Percentiles rank a stretch among this genome's conserved stretches.
Conservation (phyloP, 1,140 invertebrate genomes). For the Drosophila albomicans region DNA sequence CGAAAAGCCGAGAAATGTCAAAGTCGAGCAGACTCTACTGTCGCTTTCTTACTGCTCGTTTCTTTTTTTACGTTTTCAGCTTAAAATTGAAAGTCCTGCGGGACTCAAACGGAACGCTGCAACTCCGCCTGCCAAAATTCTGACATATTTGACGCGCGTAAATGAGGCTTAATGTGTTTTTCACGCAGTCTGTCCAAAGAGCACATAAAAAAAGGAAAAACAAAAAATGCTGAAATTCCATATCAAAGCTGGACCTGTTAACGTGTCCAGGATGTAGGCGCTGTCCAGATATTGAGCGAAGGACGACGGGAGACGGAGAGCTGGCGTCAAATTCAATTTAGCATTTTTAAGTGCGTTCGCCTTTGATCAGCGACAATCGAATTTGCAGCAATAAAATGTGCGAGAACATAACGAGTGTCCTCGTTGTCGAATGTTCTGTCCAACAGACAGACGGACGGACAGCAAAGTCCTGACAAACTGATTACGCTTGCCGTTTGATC, state of each 20-base stretch:
- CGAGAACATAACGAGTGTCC: slow-evolving; percentile 53
- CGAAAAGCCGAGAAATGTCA: not conserved
- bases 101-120: slow-evolving; percentile 41
- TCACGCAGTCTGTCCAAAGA: slow-evolving; percentile 58
- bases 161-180: slow-evolving; percentile 82
- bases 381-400: slow-evolving; percentile 80
- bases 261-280: slow-evolving; percentile 22
- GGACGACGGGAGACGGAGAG: slow-evolving; percentile 42
- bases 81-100: slow-evolving; percentile 73
- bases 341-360: slow-evolving; percentile 84
- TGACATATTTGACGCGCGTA: slow-evolving; percentile 67
- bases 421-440: slow-evolving; percentile 5
- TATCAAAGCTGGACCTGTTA: slow-evolving; percentile 50
- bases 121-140: slow-evolving; percentile 24
- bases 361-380: slow-evolving; percentile 84
- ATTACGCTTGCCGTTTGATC: slow-evolving; percentile 82
- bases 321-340: slow-evolving; percentile 84
- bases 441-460: not conserved
- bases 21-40: not conserved
- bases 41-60: not conserved
- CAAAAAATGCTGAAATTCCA: slow-evolving; percentile 48
- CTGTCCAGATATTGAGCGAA: slow-evolving; percentile 9
- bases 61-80: slow-evolving; percentile 24
- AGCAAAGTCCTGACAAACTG: slow-evolving; percentile 30
- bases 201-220: slow-evolving; percentile 23